A percentile compares a stretch with the other conserved stretches of the same genome.
phyloP scores from a whole-genome alignment of 1,140 invertebrate species.

The Diabrotica undecimpunctata region DNA sequence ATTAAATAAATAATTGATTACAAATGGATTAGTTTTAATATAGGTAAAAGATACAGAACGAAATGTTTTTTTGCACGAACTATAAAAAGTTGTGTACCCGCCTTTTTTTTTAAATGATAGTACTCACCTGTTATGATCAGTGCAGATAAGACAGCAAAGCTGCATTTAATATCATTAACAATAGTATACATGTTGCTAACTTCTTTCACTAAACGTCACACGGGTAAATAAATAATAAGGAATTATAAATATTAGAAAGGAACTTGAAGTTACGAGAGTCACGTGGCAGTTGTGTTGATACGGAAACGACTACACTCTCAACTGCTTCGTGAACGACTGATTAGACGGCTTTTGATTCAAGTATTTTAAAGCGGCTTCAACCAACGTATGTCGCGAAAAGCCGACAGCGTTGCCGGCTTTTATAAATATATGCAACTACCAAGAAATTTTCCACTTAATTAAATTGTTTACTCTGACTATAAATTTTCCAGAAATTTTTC shows the following conservation, averaged over 20 bases:
- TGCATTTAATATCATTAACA: constrained; percentile 38
- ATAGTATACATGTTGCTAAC: constrained; percentile 40
- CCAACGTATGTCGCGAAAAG: neutral
- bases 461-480: neutral
- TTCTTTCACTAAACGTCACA: constrained; percentile 6
- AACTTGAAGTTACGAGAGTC: neutral
- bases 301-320: constrained; percentile 1
- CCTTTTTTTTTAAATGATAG: neutral
- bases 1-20: no score
- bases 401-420: neutral
- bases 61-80: no score
- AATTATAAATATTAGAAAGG: neutral
- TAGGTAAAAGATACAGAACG: no score
- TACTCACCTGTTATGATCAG: constrained; percentile 40
- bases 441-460: neutral
- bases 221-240: no score
- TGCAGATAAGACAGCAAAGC: constrained; percentile 38
- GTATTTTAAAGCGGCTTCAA: neutral
- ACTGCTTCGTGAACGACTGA: neutral
- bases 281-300: neutral
- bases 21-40: no score
- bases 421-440: neutral
- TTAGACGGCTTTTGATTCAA: neutral
- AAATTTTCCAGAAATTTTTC: neutral
- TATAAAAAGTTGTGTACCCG: no score